phyloP scores from a whole-genome alignment of 2,888 invertebrate genomes.

The Nemurella pictetii region DNA sequence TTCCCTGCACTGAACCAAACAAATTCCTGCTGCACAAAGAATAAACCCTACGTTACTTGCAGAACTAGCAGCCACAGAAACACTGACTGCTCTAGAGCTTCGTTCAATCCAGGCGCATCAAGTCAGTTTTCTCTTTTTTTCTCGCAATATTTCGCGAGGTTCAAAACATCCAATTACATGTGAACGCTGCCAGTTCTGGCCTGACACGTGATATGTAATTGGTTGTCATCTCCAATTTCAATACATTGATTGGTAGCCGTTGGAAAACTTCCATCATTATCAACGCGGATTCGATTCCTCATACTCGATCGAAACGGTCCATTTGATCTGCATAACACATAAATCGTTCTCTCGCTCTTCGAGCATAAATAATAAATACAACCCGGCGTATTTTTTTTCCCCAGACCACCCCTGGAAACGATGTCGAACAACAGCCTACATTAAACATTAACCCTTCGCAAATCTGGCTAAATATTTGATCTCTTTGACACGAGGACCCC shows the following conservation, averaged over 20 bases:
- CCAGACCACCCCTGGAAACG: background rate
- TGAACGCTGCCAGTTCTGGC: background rate
- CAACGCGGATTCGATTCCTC: background rate
- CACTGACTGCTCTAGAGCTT: background rate
- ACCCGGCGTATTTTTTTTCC: background rate
- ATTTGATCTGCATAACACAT: constrained; percentile 1
- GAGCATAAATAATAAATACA: background rate
- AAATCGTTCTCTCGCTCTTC: background rate
- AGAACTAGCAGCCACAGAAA: too few relatives aligned
- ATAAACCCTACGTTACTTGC: background rate
- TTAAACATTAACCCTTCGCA: constrained; percentile 9
- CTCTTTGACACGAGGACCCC: background rate
- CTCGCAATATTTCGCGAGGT: background rate
- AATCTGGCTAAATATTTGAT: constrained; percentile 20
- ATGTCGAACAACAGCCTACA: constrained; percentile 6
- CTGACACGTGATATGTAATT: background rate
- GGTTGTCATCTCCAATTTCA: constrained; percentile 8
- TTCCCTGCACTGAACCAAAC: background rate
- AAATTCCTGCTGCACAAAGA: background rate
- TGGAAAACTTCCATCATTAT: background rate
- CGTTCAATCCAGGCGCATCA: background rate
- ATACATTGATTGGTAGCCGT: constrained; percentile 4
- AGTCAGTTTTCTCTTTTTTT: background rate
- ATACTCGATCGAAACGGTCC: background rate
- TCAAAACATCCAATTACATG: constrained; percentile 6